These are phyloP conservation scores for Eledone cirrhosa DNA, from an alignment of 2,888 invertebrate species.

Conservation along the genomic window DNA sequence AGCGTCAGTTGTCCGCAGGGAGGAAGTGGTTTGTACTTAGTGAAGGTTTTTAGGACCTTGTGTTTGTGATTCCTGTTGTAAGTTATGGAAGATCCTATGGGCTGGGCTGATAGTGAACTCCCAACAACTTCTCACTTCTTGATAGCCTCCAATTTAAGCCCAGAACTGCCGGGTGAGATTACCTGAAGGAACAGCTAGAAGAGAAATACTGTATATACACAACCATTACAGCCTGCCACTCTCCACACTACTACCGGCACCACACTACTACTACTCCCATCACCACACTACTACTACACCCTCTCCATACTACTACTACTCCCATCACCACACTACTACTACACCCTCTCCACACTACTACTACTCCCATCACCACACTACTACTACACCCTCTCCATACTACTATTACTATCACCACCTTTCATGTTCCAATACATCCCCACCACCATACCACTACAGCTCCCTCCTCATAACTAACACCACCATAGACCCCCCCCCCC, in stretches of 20 bases:
- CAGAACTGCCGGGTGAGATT: too few relatives aligned
- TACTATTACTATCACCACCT: neutral
- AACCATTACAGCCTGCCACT: too few relatives aligned
- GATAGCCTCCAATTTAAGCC: too few relatives aligned
- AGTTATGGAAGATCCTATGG: too few relatives aligned
- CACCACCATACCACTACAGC: neutral
- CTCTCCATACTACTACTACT: neutral
- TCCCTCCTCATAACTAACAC: neutral
- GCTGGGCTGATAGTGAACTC: too few relatives aligned
- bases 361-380: neutral
- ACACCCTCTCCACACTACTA: neutral
- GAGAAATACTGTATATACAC: too few relatives aligned
- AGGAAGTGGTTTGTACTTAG: too few relatives aligned
- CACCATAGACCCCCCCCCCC: neutral
- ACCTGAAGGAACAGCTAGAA: too few relatives aligned
- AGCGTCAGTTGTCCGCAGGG: too few relatives aligned
- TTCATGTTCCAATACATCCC: neutral
- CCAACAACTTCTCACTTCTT: too few relatives aligned
- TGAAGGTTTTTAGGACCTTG: too few relatives aligned
- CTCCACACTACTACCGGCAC: neutral
- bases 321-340: neutral
- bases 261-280: neutral
- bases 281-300: neutral
- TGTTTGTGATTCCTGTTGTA: too few relatives aligned
- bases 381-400: neutral